Conservation (phyloP, 1,140 invertebrate species). For the Drosophila ficusphila region DNA sequence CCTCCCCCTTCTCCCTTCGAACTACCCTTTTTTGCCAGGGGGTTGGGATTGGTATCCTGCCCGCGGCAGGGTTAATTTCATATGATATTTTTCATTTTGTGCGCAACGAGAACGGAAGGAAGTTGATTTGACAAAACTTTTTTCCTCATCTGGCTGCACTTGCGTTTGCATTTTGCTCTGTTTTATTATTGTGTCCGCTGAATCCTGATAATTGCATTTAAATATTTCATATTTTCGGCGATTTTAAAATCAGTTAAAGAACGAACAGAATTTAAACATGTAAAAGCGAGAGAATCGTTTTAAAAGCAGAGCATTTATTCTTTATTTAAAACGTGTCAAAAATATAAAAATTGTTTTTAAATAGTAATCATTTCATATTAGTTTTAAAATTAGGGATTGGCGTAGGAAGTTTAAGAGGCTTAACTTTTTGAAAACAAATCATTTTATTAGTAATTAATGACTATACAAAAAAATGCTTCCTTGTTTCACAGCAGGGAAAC, state of each 20-base stretch:
- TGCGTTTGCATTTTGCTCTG: not conserved
- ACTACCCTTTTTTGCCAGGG: constrained; percentile 25
- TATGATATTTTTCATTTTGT: constrained; percentile 81
- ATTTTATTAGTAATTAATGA: not conserved
- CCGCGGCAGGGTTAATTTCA: constrained; percentile 70
- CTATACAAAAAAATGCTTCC: not conserved
- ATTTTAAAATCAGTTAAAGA: not conserved
- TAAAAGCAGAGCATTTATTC: too few species aligned
- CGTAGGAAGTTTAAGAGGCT: too few species aligned
- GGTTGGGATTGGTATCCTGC: constrained; percentile 49
- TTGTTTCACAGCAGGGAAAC: not conserved
- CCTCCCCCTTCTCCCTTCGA: not conserved
- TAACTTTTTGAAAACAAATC: too few species aligned
- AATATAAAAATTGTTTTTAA: too few species aligned
- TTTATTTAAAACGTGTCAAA: too few species aligned
- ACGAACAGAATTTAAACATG: too few species aligned
- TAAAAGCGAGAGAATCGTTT: too few species aligned
- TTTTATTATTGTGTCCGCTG: constrained; percentile 8
- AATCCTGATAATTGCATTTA: constrained; percentile 66
- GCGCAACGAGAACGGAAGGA: constrained; percentile 71
- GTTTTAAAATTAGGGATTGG: too few species aligned
- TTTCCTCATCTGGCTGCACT: constrained; percentile 26
- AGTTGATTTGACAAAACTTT: constrained; percentile 79
- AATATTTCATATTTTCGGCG: constrained; percentile 52
- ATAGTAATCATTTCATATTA: too few species aligned